Percentiles rank a stretch among this genome's conserved stretches.
Evolutionary conservation across 2,113 vertebrate species (phyloP).

Genomic region (Smithornis capensis): DNA sequence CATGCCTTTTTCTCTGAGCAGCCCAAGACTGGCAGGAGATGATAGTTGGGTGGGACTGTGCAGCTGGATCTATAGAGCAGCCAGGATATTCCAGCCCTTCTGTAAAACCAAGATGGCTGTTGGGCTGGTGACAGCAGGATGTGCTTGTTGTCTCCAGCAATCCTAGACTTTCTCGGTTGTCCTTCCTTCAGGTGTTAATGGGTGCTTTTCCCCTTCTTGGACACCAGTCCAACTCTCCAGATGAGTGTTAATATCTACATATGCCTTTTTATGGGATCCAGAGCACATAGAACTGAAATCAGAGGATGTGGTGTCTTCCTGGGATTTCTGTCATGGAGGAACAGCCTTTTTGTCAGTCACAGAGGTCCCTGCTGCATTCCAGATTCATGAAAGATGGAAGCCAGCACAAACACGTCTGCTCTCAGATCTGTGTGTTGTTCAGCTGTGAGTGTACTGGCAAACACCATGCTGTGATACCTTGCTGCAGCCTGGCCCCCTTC

Average conservation of each 20-base stretch:
- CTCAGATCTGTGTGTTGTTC: neutral
- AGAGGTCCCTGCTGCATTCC: slow-evolving; percentile 42
- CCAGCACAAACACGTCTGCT: neutral
- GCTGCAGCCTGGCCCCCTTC: slow-evolving; percentile 8
- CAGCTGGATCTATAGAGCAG: neutral
- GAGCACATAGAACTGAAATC: neutral
- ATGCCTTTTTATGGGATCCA: neutral
- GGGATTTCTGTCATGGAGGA: slow-evolving; percentile 41
- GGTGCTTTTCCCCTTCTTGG: neutral
- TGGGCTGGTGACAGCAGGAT: neutral
- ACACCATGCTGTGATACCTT: neutral
- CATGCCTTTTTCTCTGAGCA: neutral
- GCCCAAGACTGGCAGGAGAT: neutral
- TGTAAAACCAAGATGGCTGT: neutral
- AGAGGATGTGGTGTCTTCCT: slow-evolving; percentile 15
- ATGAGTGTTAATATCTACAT: neutral
- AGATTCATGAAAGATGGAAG: slow-evolving; percentile 39
- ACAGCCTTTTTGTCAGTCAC: slow-evolving; percentile 19
- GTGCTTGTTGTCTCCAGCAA: neutral
- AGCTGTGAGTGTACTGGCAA: neutral
- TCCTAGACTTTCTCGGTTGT: neutral
- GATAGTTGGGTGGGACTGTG: neutral
- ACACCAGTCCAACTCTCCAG: neutral
- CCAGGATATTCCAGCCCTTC: neutral
- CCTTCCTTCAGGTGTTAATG: neutral